A percentile compares a stretch with the other conserved stretches of the same genome.
phyloP scores from a whole-genome alignment of 2,888 invertebrate species.

The Drosophila tripunctata region DNA sequence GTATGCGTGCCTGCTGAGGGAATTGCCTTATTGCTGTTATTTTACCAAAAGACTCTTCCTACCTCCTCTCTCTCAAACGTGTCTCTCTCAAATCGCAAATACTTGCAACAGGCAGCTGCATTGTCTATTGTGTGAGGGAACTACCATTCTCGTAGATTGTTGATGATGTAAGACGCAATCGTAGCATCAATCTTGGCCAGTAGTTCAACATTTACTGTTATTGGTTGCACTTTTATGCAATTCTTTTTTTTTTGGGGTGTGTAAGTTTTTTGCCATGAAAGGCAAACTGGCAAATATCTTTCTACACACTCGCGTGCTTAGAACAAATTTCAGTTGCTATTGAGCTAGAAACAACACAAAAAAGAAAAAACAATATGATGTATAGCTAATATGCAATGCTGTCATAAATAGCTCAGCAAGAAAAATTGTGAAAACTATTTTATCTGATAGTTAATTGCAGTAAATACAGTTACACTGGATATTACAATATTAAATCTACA shows the following conservation, averaged over 20 bases:
- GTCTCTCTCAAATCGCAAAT: neutral
- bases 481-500: too few species aligned
- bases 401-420: neutral
- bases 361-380: neutral
- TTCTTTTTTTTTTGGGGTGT: constrained; percentile 38
- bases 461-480: neutral
- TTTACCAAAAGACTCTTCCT: neutral
- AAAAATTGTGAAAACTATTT: neutral
- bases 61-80: neutral
- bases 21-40: constrained; percentile 42
- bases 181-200: constrained; percentile 72
- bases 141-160: constrained; percentile 44
- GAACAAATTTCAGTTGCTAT: constrained; percentile 5
- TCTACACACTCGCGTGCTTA: constrained; percentile 12
- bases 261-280: constrained; percentile 19
- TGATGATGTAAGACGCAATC: constrained; percentile 68
- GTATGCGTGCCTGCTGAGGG: constrained; percentile 53
- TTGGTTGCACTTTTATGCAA: constrained; percentile 52
- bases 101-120: constrained; percentile 32
- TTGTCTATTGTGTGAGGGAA: constrained; percentile 45
- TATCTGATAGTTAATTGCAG: neutral
- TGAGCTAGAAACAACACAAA: neutral
- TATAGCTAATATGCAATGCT: neutral
- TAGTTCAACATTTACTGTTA: constrained; percentile 74
- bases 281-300: constrained; percentile 10